Percentiles rank a stretch among this genome's conserved stretches.
Conservation (phyloP, 1,140 invertebrate species). For the Nasonia vitripennis region DNA sequence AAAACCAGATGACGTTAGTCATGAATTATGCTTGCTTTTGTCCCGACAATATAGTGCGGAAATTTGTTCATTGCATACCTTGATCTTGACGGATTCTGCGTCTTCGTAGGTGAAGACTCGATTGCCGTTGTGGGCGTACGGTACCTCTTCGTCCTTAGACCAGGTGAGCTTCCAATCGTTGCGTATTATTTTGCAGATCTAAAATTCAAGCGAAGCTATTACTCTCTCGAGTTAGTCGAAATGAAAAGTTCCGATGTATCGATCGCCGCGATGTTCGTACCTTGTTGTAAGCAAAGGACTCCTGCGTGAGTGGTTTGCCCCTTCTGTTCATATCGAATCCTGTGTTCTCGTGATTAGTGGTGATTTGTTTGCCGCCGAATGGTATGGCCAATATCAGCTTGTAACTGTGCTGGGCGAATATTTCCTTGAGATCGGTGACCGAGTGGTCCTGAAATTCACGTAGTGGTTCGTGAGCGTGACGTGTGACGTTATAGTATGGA, state of each 20-base stretch:
- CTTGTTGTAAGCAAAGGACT: neutral
- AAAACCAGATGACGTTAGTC: neutral
- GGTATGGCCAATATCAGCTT: slow-evolving; percentile 38
- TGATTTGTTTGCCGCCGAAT: slow-evolving; percentile 41
- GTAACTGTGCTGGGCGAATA: neutral
- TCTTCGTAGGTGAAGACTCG: slow-evolving; percentile 30
- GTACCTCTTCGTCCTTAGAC: slow-evolving; percentile 17
- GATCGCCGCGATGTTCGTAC: neutral
- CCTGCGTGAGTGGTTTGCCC: neutral
- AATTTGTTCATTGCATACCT: slow-evolving; percentile 16
- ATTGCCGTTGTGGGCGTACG: slow-evolving; percentile 19
- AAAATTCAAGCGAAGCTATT: neutral
- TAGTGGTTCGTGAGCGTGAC: neutral
- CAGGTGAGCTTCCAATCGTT: neutral
- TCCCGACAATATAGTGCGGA: neutral
- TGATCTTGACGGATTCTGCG: slow-evolving; percentile 17
- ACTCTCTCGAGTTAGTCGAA: neutral
- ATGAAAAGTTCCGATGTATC: neutral
- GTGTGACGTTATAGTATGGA: too few relatives aligned
- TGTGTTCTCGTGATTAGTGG: neutral
- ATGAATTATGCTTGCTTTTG: neutral
- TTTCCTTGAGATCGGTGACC: neutral
- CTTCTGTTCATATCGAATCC: slow-evolving; percentile 14
- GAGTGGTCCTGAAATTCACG: neutral
- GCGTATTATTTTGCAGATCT: slow-evolving; percentile 37